Base-by-base conservation (phyloP, 2,797 vertebrate species). In the Mormyrus proboscirostris region DNA sequence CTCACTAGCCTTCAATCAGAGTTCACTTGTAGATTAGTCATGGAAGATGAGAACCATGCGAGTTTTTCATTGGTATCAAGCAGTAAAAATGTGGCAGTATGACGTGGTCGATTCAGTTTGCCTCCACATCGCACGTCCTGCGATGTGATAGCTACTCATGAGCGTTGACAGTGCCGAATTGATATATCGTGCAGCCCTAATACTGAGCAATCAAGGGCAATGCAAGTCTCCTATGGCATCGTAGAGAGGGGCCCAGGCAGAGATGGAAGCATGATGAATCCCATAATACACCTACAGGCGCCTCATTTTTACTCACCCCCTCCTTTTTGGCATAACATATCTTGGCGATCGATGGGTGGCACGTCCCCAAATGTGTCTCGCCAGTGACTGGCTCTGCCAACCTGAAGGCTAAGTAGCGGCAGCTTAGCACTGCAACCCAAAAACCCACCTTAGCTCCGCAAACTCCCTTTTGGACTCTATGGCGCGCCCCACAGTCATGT, bases 301-400 rank as follows among this genome's bases (percentile, higher is more conserved):
- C 57, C 57, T 57, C 51, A 44, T n/a, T 55, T 1, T 0, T 0
- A 5, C 19, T 5, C 5, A 51, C 89, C 88, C 89, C 89, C 89
- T 82, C 57, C 8, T 25, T 69, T 59, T 87, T 89, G 50, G 10
- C 10, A 4, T 47, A 16, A 33, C 59, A 82, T 87, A 89, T 89
- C 88, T 89, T 91, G 90, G 59, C 55, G 88, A 29, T 41, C 7
- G 88, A 65, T 86, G 33, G 88, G 85, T 86, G 57, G 19, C 88
- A 51, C 44, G 69, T 90, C 59, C 79, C 86, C 91, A 89, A 91
- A 90, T 91, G 90, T 88, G 89, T 47, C 3, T 89, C 44, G 89
- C 76, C 88, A n/a, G 85, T 90, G 89, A 90, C 89, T 86, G 90
- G 89, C 88, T 90, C 51, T 85, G 2, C 83, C 86, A 89, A 87